These are phyloP conservation scores for Papilio dardanus DNA, from an alignment of 1,140 invertebrate species.

Conservation along the genomic window DNA sequence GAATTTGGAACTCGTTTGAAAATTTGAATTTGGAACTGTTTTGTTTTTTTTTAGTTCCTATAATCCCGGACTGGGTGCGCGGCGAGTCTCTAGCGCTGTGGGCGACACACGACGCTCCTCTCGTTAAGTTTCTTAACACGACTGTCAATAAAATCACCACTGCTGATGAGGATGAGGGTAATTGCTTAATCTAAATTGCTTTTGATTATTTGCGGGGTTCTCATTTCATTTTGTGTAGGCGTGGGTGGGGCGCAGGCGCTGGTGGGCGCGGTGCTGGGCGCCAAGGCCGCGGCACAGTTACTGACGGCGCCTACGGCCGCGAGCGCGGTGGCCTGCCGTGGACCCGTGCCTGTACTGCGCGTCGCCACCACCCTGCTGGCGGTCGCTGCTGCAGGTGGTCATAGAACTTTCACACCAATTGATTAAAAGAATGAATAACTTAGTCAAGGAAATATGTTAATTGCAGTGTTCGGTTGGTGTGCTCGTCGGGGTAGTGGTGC, in stretches of 20 bases:
- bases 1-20: not conserved
- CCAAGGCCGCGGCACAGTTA: conserved; percentile 63
- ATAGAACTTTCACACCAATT: not conserved
- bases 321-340: conserved; percentile 51
- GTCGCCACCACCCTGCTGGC: conserved; percentile 54
- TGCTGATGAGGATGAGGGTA: conserved; percentile 40
- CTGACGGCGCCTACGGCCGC: conserved; percentile 56
- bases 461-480: conserved; percentile 52
- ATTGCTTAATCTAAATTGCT: not conserved
- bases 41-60: conserved; percentile 57
- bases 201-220: not conserved
- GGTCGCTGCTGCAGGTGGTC: conserved; percentile 53
- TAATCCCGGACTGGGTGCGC: conserved; percentile 74
- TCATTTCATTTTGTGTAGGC: not conserved
- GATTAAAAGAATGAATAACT: not conserved
- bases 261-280: conserved; percentile 64
- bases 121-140: conserved; percentile 63
- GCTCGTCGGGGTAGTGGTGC: conserved; percentile 41
- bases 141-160: conserved; percentile 53
- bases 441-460: not conserved
- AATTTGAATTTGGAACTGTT: not conserved
- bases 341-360: conserved; percentile 55
- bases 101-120: conserved; percentile 60
- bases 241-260: conserved; percentile 54
- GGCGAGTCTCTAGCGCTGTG: conserved; percentile 66